phyloP scores from a whole-genome alignment of 1,140 invertebrate genomes.

The Drosophila santomea region DNA sequence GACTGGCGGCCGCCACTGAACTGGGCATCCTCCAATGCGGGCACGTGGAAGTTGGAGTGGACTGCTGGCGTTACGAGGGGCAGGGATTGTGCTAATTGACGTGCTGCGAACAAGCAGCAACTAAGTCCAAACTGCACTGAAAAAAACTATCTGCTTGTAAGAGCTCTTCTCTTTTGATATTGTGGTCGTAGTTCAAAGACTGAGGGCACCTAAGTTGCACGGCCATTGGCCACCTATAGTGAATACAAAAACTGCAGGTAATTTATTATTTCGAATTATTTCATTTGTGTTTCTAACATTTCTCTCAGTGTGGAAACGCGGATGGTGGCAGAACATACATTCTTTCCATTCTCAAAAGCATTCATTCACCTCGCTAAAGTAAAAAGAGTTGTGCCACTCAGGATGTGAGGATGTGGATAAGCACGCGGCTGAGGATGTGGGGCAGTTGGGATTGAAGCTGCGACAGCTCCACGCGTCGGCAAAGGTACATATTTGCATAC shows the following conservation, averaged over 20 bases:
- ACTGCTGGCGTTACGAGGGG: not conserved
- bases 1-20: constrained; percentile 13
- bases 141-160: not conserved
- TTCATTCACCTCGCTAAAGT: constrained; percentile 1
- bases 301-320: not conserved
- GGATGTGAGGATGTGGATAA: not conserved
- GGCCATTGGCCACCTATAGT: too few relatives aligned
- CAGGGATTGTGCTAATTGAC: constrained; percentile 11
- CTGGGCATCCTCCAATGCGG: constrained; percentile 6
- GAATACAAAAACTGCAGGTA: too few relatives aligned
- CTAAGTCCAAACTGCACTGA: not conserved
- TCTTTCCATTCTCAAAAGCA: constrained; percentile 1
- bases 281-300: not conserved
- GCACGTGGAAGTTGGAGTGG: not conserved
- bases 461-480: not conserved
- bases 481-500: constrained; percentile 24
- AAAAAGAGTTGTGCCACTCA: not conserved
- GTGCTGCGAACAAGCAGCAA: constrained; percentile 6
- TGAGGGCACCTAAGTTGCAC: too few relatives aligned
- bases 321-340: not conserved
- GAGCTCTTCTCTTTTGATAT: not conserved
- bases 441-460: not conserved
- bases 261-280: not conserved
- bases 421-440: constrained; percentile 1
- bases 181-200: not conserved